These are phyloP conservation scores for Hyposoter didymator DNA, from an alignment of 2,888 invertebrate species.

Conservation along the genomic window DNA sequence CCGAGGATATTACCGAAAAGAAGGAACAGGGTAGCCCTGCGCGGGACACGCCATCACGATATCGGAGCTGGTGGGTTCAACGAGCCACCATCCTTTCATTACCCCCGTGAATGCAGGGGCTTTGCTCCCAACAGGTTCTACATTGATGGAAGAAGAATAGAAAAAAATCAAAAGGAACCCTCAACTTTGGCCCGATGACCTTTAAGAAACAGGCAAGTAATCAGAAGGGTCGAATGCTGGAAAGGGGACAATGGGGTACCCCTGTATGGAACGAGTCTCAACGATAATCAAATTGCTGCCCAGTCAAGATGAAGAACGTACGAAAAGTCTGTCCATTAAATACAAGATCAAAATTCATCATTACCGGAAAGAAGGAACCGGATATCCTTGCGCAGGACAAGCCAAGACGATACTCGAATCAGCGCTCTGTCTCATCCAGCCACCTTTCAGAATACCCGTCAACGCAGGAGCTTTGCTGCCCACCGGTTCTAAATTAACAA, in stretches of 20 bases:
- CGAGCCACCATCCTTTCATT: slow-evolving; percentile 79
- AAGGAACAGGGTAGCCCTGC: slow-evolving; percentile 86
- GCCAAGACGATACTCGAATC: slow-evolving; percentile 88
- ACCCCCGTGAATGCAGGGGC: slow-evolving; percentile 85
- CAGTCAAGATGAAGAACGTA: neutral
- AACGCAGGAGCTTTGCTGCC: slow-evolving; percentile 89
- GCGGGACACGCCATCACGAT: slow-evolving; percentile 89
- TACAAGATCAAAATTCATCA: neutral
- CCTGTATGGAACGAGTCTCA: neutral
- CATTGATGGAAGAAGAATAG: slow-evolving; percentile 62
- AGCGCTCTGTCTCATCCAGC: slow-evolving; percentile 88
- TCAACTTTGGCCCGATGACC: neutral
- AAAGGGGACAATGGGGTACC: neutral
- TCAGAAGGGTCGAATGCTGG: neutral
- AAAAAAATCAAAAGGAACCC: neutral
- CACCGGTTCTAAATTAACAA: slow-evolving; percentile 84
- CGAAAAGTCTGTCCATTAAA: neutral
- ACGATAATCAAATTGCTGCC: neutral
- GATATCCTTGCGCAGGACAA: slow-evolving; percentile 90
- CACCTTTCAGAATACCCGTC: slow-evolving; percentile 89
- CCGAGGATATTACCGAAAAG: slow-evolving; percentile 81
- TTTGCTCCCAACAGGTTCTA: slow-evolving; percentile 87
- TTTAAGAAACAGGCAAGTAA: neutral
- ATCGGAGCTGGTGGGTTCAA: slow-evolving; percentile 74
- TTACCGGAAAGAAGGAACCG: slow-evolving; percentile 87